Percentiles rank a stretch among this genome's conserved stretches.
Conservation (phyloP, 2,888 invertebrate species). For the Eupithecia subfuscata region DNA sequence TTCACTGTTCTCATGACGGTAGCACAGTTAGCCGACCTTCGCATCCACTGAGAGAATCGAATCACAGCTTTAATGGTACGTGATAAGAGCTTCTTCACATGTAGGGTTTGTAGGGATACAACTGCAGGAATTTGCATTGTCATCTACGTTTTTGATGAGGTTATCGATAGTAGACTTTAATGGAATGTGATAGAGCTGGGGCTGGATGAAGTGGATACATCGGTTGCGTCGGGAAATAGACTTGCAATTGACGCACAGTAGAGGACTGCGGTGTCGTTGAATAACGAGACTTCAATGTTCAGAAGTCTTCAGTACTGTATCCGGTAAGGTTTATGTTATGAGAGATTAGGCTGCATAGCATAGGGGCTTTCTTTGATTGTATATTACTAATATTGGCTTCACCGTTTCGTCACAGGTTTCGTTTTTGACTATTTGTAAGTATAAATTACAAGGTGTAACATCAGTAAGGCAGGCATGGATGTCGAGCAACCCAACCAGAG, state of each 20-base stretch:
- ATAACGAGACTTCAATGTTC: not conserved
- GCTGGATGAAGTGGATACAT: not conserved
- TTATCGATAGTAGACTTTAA: slow-evolving; percentile 31
- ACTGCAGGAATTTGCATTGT: slow-evolving; percentile 46
- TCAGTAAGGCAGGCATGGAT: not conserved
- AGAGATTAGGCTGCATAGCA: not conserved
- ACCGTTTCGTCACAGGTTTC: too few species aligned
- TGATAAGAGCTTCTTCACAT: slow-evolving; percentile 37
- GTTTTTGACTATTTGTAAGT: not conserved
- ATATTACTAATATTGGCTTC: too few species aligned
- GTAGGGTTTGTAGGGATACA: slow-evolving; percentile 37
- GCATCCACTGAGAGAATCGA: slow-evolving; percentile 40
- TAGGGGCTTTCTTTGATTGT: too few species aligned
- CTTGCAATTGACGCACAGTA: slow-evolving; percentile 16
- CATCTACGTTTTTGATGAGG: slow-evolving; percentile 28
- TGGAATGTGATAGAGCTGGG: slow-evolving; percentile 24
- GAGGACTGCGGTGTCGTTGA: slow-evolving; percentile 5
- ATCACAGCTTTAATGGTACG: slow-evolving; percentile 48
- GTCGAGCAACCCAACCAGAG: not conserved
- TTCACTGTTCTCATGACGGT: slow-evolving; percentile 68
- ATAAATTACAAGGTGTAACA: not conserved
- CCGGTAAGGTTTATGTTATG: not conserved
- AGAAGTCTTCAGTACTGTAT: not conserved
- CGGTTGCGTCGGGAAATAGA: slow-evolving; percentile 4
- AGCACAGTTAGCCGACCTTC: slow-evolving; percentile 65